Evolutionary conservation across 1,140 invertebrate species (phyloP).

Genomic region (Drosophila sp.): DNA sequence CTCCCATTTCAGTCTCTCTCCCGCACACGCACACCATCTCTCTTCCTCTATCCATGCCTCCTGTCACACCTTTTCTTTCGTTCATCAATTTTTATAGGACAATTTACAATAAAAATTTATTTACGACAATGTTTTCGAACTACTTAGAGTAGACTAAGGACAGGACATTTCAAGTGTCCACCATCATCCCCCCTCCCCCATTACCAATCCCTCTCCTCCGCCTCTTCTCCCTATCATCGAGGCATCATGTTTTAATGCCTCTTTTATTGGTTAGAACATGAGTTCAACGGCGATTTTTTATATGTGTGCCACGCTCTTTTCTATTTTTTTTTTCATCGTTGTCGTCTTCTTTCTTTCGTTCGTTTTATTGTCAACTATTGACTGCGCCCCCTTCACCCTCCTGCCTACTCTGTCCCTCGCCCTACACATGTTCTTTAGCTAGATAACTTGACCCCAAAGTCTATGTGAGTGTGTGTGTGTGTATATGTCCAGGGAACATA

Average conservation of each 20-base stretch:
- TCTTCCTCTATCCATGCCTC: background rate
- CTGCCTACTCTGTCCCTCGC: background rate
- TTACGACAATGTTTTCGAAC: constrained; percentile 75
- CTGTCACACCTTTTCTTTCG: constrained; percentile 50
- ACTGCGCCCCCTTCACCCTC: constrained; percentile 34
- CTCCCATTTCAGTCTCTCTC: background rate
- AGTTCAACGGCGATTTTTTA: constrained; percentile 66
- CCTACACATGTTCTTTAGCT: constrained; percentile 5
- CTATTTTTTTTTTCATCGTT: background rate
- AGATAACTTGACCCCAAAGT: constrained; percentile 10
- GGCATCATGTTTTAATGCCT: constrained; percentile 64
- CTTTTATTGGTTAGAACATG: constrained; percentile 75
- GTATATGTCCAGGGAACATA: constrained; percentile 75
- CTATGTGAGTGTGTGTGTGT: background rate
- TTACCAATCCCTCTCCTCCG: constrained; percentile 19
- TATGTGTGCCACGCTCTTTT: constrained; percentile 36
- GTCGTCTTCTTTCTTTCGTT: constrained; percentile 15
- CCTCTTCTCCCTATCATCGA: constrained; percentile 19
- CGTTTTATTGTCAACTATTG: constrained; percentile 75
- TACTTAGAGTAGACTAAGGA: constrained; percentile 42
- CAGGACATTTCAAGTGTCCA: constrained; percentile 48
- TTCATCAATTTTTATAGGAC: constrained; percentile 44
- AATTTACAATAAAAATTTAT: constrained; percentile 78
- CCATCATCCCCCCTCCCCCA: constrained; percentile 21
- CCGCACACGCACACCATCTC: constrained; percentile 32